phyloP scores from a whole-genome alignment of 2,888 invertebrate species.

The Melikaiella ostensackeni region DNA sequence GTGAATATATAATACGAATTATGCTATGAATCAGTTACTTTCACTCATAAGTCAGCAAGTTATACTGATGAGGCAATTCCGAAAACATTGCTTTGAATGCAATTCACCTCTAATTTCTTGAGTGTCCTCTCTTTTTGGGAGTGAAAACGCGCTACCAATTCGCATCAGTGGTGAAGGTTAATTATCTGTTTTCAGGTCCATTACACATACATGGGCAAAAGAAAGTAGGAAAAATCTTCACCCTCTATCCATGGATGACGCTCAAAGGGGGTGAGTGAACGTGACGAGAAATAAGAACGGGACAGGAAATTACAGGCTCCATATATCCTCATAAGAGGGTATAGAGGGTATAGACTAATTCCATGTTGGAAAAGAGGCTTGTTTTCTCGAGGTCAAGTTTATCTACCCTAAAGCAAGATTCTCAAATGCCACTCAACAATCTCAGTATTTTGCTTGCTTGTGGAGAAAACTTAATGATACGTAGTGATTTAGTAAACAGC shows the following conservation, averaged over 20 bases:
- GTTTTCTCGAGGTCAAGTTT: background rate
- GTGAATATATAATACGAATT: no score
- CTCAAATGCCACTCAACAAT: background rate
- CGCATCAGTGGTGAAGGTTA: conserved; percentile 52
- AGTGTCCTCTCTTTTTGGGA: no score
- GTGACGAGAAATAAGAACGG: background rate
- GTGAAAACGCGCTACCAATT: no score
- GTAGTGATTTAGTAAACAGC: no score
- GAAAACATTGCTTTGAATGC: no score
- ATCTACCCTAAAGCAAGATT: background rate
- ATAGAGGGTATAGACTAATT: background rate
- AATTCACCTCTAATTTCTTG: no score
- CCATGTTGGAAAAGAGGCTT: background rate
- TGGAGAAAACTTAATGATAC: background rate
- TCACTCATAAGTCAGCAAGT: no score
- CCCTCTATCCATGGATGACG: background rate
- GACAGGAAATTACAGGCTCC: background rate
- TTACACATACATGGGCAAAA: conserved; percentile 60
- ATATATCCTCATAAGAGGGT: background rate
- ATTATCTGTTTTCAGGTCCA: conserved; percentile 73
- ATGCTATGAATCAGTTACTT: no score
- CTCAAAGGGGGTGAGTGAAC: background rate
- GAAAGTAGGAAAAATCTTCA: background rate
- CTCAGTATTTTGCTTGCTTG: background rate
- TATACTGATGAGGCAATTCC: no score